A percentile compares a stretch with the other conserved stretches of the same genome.
Conservation (phyloP, 2,797 vertebrate species). For the Petrocephalus sullivani region DNA sequence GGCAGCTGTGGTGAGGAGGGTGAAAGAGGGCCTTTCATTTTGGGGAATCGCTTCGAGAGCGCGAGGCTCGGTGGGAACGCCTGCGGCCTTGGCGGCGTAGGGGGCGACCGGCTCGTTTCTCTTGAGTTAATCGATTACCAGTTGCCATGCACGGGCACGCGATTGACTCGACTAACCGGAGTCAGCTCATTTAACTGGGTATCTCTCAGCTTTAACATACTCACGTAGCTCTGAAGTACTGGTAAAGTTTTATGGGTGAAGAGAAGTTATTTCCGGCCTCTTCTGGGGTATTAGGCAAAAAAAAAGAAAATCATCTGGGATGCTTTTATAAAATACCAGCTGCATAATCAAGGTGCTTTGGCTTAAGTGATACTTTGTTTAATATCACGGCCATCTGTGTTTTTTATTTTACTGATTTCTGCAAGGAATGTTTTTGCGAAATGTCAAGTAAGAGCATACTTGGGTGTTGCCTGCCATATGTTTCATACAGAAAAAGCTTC, state of each 20-base stretch:
- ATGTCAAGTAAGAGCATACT: slow-evolving; percentile 5
- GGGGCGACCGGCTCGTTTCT: slow-evolving; percentile 12
- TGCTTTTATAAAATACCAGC: slow-evolving; percentile 15
- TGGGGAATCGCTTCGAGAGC: slow-evolving; percentile 22
- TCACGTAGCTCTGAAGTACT: not conserved
- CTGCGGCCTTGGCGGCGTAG: slow-evolving; percentile 25
- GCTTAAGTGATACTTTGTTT: slow-evolving; percentile 12
- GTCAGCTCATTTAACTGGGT: not conserved
- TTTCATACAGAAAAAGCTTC: not conserved
- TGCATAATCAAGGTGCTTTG: slow-evolving; percentile 11
- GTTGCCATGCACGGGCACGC: not conserved
- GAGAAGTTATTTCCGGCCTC: not conserved
- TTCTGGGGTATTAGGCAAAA: not conserved
- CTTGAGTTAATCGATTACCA: slow-evolving; percentile 15
- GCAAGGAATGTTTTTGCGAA: not conserved
- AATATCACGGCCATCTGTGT: slow-evolving; percentile 4
- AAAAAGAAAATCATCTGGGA: not conserved
- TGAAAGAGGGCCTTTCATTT: slow-evolving; percentile 51
- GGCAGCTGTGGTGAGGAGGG: slow-evolving; percentile 35
- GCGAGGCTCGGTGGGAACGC: slow-evolving; percentile 28
- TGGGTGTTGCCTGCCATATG: slow-evolving; percentile 8
- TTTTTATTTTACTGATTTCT: slow-evolving; percentile 7
- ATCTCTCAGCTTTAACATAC: not conserved
- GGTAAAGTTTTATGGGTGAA: slow-evolving; percentile 4
- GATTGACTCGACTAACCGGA: slow-evolving; percentile 15